Conservation (phyloP, 2,888 invertebrate genomes). For the Andricus quercusramuli region DNA sequence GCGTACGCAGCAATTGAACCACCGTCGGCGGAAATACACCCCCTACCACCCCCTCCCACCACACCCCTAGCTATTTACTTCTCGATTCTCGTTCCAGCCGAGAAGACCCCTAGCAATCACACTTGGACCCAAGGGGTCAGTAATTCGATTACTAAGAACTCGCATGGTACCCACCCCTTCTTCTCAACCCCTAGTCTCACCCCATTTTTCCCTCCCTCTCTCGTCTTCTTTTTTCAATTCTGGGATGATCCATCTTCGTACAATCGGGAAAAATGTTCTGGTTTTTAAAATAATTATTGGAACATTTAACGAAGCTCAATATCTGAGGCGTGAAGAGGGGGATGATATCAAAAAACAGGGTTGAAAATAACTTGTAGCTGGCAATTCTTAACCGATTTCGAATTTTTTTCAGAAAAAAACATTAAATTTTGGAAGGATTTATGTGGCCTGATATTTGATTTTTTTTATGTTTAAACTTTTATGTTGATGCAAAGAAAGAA, state of each 20-base stretch:
- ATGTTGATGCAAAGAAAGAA: too few relatives aligned
- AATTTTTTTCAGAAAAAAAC: too few relatives aligned
- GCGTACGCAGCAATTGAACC: constrained; percentile 34
- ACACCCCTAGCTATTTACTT: not conserved
- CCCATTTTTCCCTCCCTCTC: constrained; percentile 49
- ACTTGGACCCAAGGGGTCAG: constrained; percentile 74
- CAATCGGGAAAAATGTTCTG: too few relatives aligned
- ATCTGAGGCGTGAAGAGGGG: too few relatives aligned
- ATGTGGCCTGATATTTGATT: too few relatives aligned
- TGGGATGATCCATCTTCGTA: not conserved
- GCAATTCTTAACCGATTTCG: too few relatives aligned
- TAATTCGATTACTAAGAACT: constrained; percentile 75
- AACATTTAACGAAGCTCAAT: too few relatives aligned
- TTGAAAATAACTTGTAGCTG: too few relatives aligned
- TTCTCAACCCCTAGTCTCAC: constrained; percentile 43
- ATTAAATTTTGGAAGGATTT: too few relatives aligned
- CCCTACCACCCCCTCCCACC: not conserved
- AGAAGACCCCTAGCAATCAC: constrained; percentile 73
- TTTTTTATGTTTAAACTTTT: too few relatives aligned
- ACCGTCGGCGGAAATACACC: constrained; percentile 34
- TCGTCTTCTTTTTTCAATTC: not conserved
- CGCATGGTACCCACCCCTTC: constrained; percentile 47
- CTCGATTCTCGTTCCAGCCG: constrained; percentile 19
- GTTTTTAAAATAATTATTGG: too few relatives aligned
- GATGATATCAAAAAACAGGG: too few relatives aligned